phyloP scores from a whole-genome alignment of 2,797 vertebrate species.

The Micropoecilia bifurca region DNA sequence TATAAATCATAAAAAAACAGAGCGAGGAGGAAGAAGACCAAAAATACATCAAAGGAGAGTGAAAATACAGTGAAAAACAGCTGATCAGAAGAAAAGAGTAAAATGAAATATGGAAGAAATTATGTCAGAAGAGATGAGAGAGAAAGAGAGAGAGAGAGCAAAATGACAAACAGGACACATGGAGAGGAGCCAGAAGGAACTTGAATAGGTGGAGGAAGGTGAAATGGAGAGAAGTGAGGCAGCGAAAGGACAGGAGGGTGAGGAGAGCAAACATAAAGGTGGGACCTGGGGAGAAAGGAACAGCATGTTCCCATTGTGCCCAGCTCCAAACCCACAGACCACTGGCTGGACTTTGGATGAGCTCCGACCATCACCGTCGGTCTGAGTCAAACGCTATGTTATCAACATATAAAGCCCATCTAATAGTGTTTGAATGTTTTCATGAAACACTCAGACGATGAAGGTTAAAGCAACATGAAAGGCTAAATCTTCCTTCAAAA shows the following conservation, averaged over 20 bases:
- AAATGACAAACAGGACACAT: not conserved
- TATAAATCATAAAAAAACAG: not conserved
- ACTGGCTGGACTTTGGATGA: not conserved
- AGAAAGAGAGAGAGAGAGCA: not conserved
- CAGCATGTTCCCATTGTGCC: not conserved
- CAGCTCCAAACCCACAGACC: not conserved
- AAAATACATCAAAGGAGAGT: not conserved
- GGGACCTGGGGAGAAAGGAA: not conserved
- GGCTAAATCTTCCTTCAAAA: not conserved
- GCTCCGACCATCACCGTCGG: not conserved
- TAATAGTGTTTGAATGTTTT: not conserved
- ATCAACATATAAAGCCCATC: not conserved
- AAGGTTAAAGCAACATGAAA: not conserved
- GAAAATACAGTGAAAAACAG: not conserved
- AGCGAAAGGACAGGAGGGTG: not conserved
- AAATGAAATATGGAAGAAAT: not conserved
- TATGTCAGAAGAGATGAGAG: not conserved
- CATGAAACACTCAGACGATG: not conserved
- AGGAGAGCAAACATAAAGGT: not conserved
- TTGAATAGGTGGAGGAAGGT: not conserved
- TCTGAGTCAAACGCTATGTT: not conserved
- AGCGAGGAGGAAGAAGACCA: not conserved
- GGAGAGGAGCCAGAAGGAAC: not conserved
- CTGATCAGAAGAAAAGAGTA: not conserved
- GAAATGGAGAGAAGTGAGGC: not conserved